Conservation (phyloP, 2,113 vertebrate genomes). For the Hymenochirus boettgeri region DNA sequence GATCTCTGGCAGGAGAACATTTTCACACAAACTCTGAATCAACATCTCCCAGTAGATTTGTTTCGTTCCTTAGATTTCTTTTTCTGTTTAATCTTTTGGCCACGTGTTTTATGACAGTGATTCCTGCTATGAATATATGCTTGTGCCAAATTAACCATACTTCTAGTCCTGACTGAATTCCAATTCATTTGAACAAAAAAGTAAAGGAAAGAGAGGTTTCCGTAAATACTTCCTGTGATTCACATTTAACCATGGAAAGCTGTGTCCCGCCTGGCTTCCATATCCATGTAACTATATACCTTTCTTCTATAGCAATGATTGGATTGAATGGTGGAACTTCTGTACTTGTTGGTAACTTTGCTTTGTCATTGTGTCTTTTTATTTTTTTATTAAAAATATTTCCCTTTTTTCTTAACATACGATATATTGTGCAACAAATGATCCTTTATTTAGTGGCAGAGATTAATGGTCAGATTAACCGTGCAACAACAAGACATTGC, state of each 20-base stretch:
- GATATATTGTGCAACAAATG: too few species aligned
- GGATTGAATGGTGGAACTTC: neutral
- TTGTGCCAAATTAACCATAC: slow-evolving; percentile 33
- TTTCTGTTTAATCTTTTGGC: neutral
- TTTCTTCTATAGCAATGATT: neutral
- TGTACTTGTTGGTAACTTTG: too few species aligned
- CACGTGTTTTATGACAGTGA: neutral
- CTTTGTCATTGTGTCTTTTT: too few species aligned
- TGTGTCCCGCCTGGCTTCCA: slow-evolving; percentile 47
- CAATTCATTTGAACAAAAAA: slow-evolving; percentile 50
- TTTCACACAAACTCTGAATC: neutral
- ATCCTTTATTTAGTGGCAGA: too few species aligned
- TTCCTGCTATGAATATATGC: slow-evolving; percentile 24
- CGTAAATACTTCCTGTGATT: slow-evolving; percentile 53
- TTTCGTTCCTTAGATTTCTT: neutral
- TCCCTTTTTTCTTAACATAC: too few species aligned
- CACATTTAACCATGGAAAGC: slow-evolving; percentile 42
- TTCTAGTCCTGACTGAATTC: slow-evolving; percentile 40
- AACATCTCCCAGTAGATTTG: neutral
- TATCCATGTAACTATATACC: slow-evolving; percentile 12
- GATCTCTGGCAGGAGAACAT: slow-evolving; percentile 3
- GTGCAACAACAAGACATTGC: too few species aligned
- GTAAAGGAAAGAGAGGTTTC: slow-evolving; percentile 48
- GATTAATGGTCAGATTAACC: too few species aligned
- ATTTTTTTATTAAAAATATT: too few species aligned